Evolutionary conservation across 2,113 vertebrate genomes (phyloP).

Genomic region (Misgurnus mizolepis): DNA sequence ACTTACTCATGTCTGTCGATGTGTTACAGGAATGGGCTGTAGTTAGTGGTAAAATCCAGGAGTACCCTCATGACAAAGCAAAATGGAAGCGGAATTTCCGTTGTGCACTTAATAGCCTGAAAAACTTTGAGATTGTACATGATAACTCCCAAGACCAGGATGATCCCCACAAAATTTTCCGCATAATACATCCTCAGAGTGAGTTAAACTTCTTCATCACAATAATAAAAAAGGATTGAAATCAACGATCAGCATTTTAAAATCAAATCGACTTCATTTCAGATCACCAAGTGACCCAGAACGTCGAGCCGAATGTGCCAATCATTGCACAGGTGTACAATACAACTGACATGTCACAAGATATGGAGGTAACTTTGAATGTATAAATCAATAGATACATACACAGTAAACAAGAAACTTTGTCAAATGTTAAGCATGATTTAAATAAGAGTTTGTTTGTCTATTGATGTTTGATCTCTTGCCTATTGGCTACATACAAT

Average conservation of each 20-base stretch:
- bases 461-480: too few species aligned
- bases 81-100: slow-evolving; percentile 96
- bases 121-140: slow-evolving; percentile 70
- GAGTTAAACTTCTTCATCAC: slow-evolving; percentile 34
- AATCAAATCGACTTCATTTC: slow-evolving; percentile 13
- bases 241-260: not conserved
- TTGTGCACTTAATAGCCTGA: slow-evolving; percentile 81
- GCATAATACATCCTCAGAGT: slow-evolving; percentile 63
- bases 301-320: slow-evolving; percentile 26
- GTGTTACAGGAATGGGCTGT: slow-evolving; percentile 81
- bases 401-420: not conserved
- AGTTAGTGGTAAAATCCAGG: slow-evolving; percentile 78
- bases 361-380: slow-evolving; percentile 46
- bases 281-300: slow-evolving; percentile 44
- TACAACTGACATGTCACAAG: slow-evolving; percentile 33
- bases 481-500: too few species aligned
- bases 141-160: slow-evolving; percentile 75
- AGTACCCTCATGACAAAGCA: slow-evolving; percentile 68
- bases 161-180: slow-evolving; percentile 87
- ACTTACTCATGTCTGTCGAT: too few species aligned
- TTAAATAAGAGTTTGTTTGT: too few species aligned
- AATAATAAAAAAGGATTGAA: not conserved
- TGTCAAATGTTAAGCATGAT: not conserved
- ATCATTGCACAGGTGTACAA: slow-evolving; percentile 56
- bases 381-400: not conserved